These are phyloP conservation scores for Heliconius erato DNA, from an alignment of 2,888 invertebrate genomes.

Conservation along the genomic window DNA sequence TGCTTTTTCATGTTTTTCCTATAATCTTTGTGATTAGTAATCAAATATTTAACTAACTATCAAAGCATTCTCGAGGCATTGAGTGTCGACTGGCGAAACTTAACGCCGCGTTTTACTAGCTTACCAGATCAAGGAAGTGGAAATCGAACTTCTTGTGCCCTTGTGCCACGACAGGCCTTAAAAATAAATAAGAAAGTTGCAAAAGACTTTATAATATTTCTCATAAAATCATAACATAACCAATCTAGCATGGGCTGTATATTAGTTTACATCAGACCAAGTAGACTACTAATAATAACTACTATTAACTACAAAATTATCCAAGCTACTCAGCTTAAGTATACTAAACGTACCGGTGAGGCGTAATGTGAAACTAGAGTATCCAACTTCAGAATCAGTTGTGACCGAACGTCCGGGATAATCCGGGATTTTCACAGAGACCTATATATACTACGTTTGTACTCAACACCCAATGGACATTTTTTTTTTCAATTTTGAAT, in stretches of 20 bases:
- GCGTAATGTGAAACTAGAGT: conserved; percentile 40
- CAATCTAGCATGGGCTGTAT: background rate
- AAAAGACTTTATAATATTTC: background rate
- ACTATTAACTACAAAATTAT: conserved; percentile 8
- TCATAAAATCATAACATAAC: background rate
- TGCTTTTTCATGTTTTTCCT: too few relatives aligned
- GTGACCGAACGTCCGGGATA: conserved; percentile 43
- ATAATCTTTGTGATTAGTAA: too few relatives aligned
- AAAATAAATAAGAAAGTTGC: background rate
- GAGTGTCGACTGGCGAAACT: too few relatives aligned
- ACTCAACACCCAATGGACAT: conserved; percentile 30
- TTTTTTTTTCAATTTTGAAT: background rate
- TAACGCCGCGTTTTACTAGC: too few relatives aligned
- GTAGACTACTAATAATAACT: background rate
- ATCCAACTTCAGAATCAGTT: conserved; percentile 42
- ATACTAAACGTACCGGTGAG: conserved; percentile 16
- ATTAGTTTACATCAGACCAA: background rate
- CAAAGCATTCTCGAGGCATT: too few relatives aligned
- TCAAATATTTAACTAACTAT: too few relatives aligned
- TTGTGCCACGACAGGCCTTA: too few relatives aligned
- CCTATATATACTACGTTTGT: background rate
- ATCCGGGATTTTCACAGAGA: conserved; percentile 37
- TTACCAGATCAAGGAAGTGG: too few relatives aligned
- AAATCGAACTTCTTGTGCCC: too few relatives aligned
- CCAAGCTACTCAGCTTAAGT: conserved; percentile 3